Evolutionary conservation across 1,140 invertebrate genomes (phyloP), one percentile per base, ranked within the genome.

Genomic region (Zaprionus kolodkinae): DNA sequence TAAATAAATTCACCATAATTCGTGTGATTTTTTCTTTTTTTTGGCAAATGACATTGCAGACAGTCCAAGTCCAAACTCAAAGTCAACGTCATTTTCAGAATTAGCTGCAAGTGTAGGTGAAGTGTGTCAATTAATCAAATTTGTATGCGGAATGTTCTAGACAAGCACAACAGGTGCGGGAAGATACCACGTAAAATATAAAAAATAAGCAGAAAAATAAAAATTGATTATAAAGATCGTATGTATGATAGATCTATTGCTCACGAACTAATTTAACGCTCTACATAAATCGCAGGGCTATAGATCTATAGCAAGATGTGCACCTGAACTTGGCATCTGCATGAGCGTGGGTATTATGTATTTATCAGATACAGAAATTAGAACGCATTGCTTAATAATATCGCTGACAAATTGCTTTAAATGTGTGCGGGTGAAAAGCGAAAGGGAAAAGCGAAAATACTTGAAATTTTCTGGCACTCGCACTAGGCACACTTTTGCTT

Each of bases 401-500:
- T 73, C 50, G 62, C 61, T 79, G 76, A 73, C 72, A 88, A 86
- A 79, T 86, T 76, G 72, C 50, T 79, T 35, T 15, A 55, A 63
- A 78, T 83, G 73, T 68, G 21, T 74, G 64, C 30, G 38, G 59
- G 25, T 62, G 61, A 50, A 67, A 85, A 87, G 54, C 67, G 76
- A 87, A 79, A 88, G 85, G 66, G 52, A 72, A 72, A 72, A 72
- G 43, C 57, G 69, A 79, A 45, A 45, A 82, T 75, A 82, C 67
- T 76, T 84, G 72, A 64, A 54, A 72, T 52, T 62, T 71, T 70
- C 43, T 63, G 66, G 69, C 73, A 65, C 48, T 71, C 59, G 48
- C 66, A 71, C 55, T 56, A 56, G 81, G 74, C 84, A 89, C 84
- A 89, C 84, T 88, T 88, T 64, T 88, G 79, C 72, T 40, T 40